These are phyloP conservation scores for Drosophila multiciliata DNA, from an alignment of 2,888 invertebrate species.

Conservation along the genomic window DNA sequence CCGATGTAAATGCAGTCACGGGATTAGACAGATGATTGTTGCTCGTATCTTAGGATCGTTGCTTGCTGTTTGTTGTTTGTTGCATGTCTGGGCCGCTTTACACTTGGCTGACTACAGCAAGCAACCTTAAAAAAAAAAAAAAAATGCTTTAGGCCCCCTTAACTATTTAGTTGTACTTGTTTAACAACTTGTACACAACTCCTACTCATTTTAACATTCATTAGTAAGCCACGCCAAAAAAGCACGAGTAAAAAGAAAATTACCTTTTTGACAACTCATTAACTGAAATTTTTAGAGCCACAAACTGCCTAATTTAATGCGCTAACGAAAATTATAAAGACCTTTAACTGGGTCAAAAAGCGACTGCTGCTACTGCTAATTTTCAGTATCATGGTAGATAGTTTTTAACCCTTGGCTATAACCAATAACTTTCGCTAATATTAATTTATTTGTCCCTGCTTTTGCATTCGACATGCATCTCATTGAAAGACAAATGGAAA, in stretches of 20 bases:
- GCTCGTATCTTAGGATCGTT: slow-evolving; percentile 27
- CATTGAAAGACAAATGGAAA: background rate
- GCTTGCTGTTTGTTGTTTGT: slow-evolving; percentile 6
- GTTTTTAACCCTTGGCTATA: slow-evolving; percentile 51
- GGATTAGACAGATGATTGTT: slow-evolving; percentile 40
- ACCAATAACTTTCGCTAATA: slow-evolving; percentile 63
- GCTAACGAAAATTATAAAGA: slow-evolving; percentile 6
- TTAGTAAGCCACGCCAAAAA: background rate
- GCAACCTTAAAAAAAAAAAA: slow-evolving; percentile 21
- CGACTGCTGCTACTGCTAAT: background rate
- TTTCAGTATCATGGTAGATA: slow-evolving; percentile 23
- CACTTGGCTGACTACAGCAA: slow-evolving; percentile 60
- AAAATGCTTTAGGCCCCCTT: background rate
- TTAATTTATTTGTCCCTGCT: slow-evolving; percentile 23
- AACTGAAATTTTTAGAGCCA: slow-evolving; percentile 45
- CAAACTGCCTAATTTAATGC: slow-evolving; percentile 33
- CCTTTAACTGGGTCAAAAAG: slow-evolving; percentile 58
- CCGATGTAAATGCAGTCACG: slow-evolving; percentile 27
- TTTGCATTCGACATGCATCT: slow-evolving; percentile 22
- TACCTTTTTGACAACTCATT: slow-evolving; percentile 65
- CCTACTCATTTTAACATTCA: slow-evolving; percentile 29
- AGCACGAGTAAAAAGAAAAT: slow-evolving; percentile 40
- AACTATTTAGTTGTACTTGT: slow-evolving; percentile 10
- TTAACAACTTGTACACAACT: slow-evolving; percentile 1
- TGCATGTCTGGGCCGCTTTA: slow-evolving; percentile 39